These are phyloP conservation scores for Actinemys pallida DNA, from an alignment of 2,113 vertebrate species.

Conservation along the genomic window DNA sequence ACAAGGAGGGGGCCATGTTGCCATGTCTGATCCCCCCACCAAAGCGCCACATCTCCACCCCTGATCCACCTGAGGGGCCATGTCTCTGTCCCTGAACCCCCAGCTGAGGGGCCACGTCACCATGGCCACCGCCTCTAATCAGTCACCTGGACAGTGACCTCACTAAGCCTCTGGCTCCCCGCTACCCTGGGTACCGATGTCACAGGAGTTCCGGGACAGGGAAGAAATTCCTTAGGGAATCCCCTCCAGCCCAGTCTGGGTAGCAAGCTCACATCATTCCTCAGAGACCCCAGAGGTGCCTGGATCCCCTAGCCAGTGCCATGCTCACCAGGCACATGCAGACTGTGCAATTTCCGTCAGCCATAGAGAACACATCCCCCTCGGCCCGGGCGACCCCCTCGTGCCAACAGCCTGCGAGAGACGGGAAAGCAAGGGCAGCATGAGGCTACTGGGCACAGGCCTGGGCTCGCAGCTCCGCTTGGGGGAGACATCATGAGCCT, in stretches of 20 bases:
- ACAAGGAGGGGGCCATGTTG: background rate
- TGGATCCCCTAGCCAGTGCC: rapidly evolving
- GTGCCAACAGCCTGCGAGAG: constrained; percentile 78
- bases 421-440: background rate
- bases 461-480: too few species aligned
- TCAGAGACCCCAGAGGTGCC: background rate
- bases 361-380: constrained; percentile 81
- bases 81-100: background rate
- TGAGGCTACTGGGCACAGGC: background rate
- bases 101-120: too few species aligned
- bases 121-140: background rate
- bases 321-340: constrained; percentile 83
- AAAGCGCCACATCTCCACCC: background rate
- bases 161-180: background rate
- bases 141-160: background rate
- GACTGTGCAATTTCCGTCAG: constrained; percentile 78
- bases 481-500: background rate
- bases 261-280: background rate
- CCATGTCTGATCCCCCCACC: background rate
- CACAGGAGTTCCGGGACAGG: background rate
- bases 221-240: background rate
- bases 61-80: background rate
- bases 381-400: constrained; percentile 72
- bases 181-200: background rate
- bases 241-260: background rate